Base-by-base conservation (phyloP, 92 coral and sea anemone species). In the Zoanthus sansibaricus region DNA sequence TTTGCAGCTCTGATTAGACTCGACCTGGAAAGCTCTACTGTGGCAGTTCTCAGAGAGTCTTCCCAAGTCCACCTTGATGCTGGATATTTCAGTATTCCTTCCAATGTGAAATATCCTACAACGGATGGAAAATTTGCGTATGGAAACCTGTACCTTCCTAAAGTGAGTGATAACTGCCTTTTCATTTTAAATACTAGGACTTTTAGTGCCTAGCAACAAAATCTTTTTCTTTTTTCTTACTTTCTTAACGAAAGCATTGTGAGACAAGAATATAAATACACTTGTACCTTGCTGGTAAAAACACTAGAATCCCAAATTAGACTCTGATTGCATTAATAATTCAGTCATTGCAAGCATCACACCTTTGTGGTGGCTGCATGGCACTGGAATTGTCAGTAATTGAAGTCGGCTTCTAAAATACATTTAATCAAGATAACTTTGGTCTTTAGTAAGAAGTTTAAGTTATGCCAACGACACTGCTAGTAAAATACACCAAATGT, bases 91-190 rank as follows among this genome's bases (percentile, higher is more conserved):
- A 97, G 99, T 89, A 67, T 79, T 52, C 99, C 99, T 14, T 86
- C 64, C 59, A 90, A 94, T 71, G 79, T 90, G 62, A 72, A 92
- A 4, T 97, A 91, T 88, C 93, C 92, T 18, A 95, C 99, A 44
- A 89, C 94, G 2, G 93, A 90, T 71, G 91, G 82, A 20, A 91
- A 82, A 56, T 86, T 87, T 32, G 83, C 97, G 17, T 88, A 97
- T 87, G 99, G 96, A 20, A 95, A 90, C 82, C 90, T 90, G 73
- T 97, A 97, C 47, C 92, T 94, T 20, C 99, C 99, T 3, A 87
- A 92, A 97, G 99, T 95, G 77, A 32, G 85, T 32, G 11, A 31
- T 10, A 30, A 15, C 31, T 69, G 17, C 7, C 72, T 8, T 31
- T 69, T 69, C 3, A 32, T 25, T 25, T 69, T 69, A 33, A 1